Conservation (phyloP, 1,140 invertebrate species). For the Eurytemora carolleeae region DNA sequence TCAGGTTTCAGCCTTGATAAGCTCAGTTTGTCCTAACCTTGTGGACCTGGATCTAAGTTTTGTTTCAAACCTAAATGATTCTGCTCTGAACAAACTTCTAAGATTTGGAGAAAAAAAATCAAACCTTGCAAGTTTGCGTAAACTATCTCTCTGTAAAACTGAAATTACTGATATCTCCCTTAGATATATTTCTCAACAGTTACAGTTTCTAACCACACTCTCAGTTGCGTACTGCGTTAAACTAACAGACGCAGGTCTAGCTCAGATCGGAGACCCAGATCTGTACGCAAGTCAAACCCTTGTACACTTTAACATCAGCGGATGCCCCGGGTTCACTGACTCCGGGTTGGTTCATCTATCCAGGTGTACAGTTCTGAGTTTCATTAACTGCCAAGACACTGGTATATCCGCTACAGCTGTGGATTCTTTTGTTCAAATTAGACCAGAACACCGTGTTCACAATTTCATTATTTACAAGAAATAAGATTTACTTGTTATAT, state of each 20-base stretch:
- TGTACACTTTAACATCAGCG: not conserved
- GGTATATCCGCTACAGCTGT: too few species aligned
- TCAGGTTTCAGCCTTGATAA: constrained; percentile 54
- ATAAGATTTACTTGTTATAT: too few species aligned
- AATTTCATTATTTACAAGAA: too few species aligned
- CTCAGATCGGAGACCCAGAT: constrained; percentile 36
- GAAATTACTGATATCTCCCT: constrained; percentile 72
- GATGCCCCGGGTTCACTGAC: not conserved
- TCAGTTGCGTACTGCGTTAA: constrained; percentile 59
- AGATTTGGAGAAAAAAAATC: constrained; percentile 60
- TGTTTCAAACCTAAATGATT: constrained; percentile 57
- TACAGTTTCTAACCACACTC: constrained; percentile 36
- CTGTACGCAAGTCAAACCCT: not conserved
- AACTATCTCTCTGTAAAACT: constrained; percentile 55
- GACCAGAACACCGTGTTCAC: too few species aligned
- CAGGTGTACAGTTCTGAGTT: not conserved
- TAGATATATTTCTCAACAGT: constrained; percentile 29
- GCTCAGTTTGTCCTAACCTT: constrained; percentile 57
- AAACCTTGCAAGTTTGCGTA: constrained; percentile 49
- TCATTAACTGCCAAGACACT: too few species aligned
- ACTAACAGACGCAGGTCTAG: constrained; percentile 56
- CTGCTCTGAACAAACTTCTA: constrained; percentile 48
- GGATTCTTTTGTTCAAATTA: too few species aligned
- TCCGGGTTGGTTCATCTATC: not conserved
- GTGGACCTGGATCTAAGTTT: constrained; percentile 52